phyloP scores from a whole-genome alignment of 2,113 vertebrate genomes.

The Anoura caudifer region DNA sequence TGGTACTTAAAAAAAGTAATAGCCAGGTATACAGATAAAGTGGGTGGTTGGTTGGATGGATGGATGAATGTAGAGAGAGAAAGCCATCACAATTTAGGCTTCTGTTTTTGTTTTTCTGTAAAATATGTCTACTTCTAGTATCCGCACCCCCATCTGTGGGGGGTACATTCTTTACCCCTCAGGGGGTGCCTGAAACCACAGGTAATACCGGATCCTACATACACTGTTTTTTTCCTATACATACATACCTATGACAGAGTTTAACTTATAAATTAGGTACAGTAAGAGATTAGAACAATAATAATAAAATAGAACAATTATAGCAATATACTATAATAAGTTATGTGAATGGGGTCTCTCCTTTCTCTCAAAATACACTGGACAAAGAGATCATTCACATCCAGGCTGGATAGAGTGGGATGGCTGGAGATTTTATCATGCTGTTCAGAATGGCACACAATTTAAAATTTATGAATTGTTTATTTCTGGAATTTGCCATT shows the following conservation, averaged over 20 bases:
- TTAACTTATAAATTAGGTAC: neutral
- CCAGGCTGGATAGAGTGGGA: neutral
- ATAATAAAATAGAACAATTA: neutral
- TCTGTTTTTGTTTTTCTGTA: neutral
- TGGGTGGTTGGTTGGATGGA: neutral
- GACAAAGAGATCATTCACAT: too few species aligned
- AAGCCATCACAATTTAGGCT: neutral
- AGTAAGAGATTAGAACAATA: neutral
- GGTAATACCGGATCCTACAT: too few species aligned
- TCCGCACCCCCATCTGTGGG: neutral
- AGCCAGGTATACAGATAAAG: neutral
- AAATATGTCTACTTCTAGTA: neutral
- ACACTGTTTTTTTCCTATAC: neutral
- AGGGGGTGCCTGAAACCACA: neutral
- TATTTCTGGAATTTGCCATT: neutral
- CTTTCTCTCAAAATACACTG: neutral
- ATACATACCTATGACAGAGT: neutral
- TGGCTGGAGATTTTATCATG: neutral
- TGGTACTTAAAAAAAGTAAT: neutral
- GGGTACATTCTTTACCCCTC: too few species aligned
- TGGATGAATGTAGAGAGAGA: neutral
- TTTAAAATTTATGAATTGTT: neutral
- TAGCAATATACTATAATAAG: neutral
- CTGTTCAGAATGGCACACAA: neutral
- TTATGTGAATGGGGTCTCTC: neutral